These are phyloP conservation scores for Danionella cerebrum DNA, from an alignment of 2,113 vertebrate species.

Conservation along the genomic window DNA sequence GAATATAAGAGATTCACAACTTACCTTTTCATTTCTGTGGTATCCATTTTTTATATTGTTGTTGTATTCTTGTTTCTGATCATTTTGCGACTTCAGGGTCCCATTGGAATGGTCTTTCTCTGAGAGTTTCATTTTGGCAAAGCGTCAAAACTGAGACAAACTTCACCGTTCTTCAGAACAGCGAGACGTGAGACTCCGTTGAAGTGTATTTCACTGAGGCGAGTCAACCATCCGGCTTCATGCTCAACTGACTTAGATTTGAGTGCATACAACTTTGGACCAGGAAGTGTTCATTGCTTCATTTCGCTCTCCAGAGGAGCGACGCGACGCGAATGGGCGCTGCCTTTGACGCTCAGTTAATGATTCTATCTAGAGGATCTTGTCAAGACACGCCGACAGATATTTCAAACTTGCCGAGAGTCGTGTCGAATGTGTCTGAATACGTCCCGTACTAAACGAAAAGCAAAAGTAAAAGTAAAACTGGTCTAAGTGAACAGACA, in stretches of 20 bases:
- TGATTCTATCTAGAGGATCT: neutral
- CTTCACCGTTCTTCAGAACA: neutral
- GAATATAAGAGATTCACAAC: too few relatives aligned
- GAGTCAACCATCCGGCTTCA: neutral
- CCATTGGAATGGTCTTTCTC: conserved; percentile 19
- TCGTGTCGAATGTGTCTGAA: neutral
- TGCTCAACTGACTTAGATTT: conserved; percentile 9
- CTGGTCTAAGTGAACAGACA: neutral
- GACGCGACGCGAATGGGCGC: neutral
- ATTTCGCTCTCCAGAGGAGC: neutral
- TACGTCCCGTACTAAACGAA: neutral
- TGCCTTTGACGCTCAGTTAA: neutral
- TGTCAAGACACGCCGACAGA: neutral
- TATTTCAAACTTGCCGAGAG: neutral
- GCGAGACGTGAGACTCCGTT: neutral
- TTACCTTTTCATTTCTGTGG: conserved; percentile 44
- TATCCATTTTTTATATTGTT: conserved; percentile 35
- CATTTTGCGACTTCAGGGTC: conserved; percentile 8
- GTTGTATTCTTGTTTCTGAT: conserved; percentile 35
- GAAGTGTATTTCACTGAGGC: neutral
- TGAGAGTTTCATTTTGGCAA: conserved; percentile 46
- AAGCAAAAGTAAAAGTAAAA: neutral
- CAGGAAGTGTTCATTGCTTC: conserved; percentile 7
- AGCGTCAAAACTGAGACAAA: neutral
- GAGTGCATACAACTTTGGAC: conserved; percentile 15